Percentiles rank a stretch among this genome's conserved stretches.
These are phyloP conservation scores for Acronicta psi DNA, from an alignment of 2,888 invertebrate genomes.

Conservation along the genomic window DNA sequence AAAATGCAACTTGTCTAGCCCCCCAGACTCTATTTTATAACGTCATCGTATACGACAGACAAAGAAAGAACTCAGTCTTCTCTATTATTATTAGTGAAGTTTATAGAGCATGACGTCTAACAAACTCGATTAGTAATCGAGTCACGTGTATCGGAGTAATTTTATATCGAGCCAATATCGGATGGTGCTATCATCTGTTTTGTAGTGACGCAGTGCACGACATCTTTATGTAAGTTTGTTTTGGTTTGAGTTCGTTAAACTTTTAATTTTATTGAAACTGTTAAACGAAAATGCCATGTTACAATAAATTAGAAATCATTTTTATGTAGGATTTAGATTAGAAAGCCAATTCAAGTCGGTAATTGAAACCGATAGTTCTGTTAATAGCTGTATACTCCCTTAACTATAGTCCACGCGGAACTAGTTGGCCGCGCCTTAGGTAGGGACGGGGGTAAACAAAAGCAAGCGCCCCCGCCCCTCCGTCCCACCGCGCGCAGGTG, in stretches of 20 bases:
- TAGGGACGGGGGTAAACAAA: too few relatives aligned
- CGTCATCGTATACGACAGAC: constrained; percentile 30
- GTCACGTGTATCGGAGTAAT: constrained; percentile 69
- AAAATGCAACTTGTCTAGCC: too few relatives aligned
- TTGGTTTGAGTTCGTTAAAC: constrained; percentile 23
- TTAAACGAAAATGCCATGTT: too few relatives aligned
- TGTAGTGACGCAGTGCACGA: constrained; percentile 25
- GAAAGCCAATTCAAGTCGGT: too few relatives aligned
- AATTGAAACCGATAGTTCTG: too few relatives aligned
- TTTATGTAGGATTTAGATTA: too few relatives aligned
- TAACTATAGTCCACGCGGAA: too few relatives aligned
- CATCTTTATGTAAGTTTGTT: constrained; percentile 13
- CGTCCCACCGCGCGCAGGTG: too few relatives aligned
- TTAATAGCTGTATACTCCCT: too few relatives aligned
- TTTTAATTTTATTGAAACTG: not conserved
- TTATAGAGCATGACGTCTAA: constrained; percentile 37
- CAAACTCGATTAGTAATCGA: constrained; percentile 53
- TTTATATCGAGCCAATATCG: constrained; percentile 75
- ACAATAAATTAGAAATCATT: too few relatives aligned
- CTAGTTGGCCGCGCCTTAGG: too few relatives aligned
- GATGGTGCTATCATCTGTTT: constrained; percentile 60
- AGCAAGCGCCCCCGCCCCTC: too few relatives aligned
- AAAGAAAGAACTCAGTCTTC: constrained; percentile 12
- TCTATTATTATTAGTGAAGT: constrained; percentile 37
- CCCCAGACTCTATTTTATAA: constrained; percentile 8